Conservation (phyloP, 1,140 invertebrate genomes). For the Saxidomus purpurata region DNA sequence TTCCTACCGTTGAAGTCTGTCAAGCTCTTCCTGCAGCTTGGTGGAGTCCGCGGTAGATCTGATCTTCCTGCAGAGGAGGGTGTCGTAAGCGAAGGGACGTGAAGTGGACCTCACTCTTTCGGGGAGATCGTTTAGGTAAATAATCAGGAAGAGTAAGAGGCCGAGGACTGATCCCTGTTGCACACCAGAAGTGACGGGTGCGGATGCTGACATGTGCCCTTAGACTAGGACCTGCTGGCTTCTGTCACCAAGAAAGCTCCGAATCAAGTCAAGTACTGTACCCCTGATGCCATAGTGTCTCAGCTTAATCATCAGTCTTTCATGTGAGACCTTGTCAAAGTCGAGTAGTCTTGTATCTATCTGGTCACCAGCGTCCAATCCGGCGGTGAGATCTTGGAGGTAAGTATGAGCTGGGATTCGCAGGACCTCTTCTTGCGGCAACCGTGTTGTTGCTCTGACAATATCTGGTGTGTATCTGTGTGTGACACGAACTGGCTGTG, state of each 20-base stretch:
- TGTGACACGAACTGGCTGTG: conserved; percentile 45
- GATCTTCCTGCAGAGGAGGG: too few relatives aligned
- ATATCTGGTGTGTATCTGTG: conserved; percentile 20
- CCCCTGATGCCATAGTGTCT: not conserved
- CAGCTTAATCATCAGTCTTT: not conserved
- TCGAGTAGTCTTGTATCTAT: not conserved
- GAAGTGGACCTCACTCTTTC: too few relatives aligned
- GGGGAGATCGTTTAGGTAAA: too few relatives aligned
- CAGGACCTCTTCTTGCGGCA: conserved; percentile 58
- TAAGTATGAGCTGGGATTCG: not conserved
- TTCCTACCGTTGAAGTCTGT: too few relatives aligned
- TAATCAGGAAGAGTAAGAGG: not conserved
- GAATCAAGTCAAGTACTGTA: not conserved
- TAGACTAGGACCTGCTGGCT: not conserved
- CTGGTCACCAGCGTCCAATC: not conserved
- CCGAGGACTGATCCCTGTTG: not conserved
- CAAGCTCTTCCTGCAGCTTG: too few relatives aligned
- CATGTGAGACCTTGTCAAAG: conserved; percentile 3
- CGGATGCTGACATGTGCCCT: not conserved
- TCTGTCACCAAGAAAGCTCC: not conserved
- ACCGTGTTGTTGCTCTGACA: conserved; percentile 44
- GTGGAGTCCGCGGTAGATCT: too few relatives aligned
- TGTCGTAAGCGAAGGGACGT: too few relatives aligned
- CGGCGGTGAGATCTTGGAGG: not conserved
- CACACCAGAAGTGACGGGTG: not conserved